Evolutionary conservation across 2,797 vertebrate genomes (phyloP), one percentile per base, ranked within the genome.

Genomic region (Cheracebus regulus): DNA sequence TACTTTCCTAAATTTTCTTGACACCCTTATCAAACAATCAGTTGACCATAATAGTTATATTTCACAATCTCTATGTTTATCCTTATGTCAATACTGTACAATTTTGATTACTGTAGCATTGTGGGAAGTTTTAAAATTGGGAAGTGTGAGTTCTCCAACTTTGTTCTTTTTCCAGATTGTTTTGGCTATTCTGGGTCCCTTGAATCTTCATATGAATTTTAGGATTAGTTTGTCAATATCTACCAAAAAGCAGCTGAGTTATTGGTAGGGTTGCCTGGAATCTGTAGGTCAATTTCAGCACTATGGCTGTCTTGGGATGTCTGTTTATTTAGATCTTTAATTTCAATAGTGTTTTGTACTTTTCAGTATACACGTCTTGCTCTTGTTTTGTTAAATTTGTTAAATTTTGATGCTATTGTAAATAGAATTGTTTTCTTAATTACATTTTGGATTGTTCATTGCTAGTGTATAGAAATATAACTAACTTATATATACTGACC

Each of bases 71-170:
- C 22, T 75, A 76, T 90, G 75, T 64, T 91, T 75, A 5, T 88
- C 46, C 26, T 76, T 94, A 89, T 41, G 36, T 89, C 44, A 90
- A 19, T 61, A 93, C 76, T 52, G 52, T 64, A 73, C 41, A 89
- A 52, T 97, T 95, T 93, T 93, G 80, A 75, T 90, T 81, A 72
- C 41, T 86, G 12, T 96, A 86, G 30, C n/a, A 81, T 95, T 67
- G 58, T 93, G 80, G 46, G 58, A 87, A 91, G 79, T 92, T 93
- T 95, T 81, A 19, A 87, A 83, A 90, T 57, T 70, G 12, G 30
- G 9, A 93, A 93, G 9, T 93, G 7, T 87, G 57, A 70, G 14
- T 93, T 95, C 48, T 87, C 20, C 41, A 81, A 22, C 44, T 83
- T 90, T 91, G 39, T 87, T 85, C 26, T 93, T 95, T 87, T 88